Conservation (phyloP, 2,888 invertebrate species). For the Tricholauxania praeusta region DNA sequence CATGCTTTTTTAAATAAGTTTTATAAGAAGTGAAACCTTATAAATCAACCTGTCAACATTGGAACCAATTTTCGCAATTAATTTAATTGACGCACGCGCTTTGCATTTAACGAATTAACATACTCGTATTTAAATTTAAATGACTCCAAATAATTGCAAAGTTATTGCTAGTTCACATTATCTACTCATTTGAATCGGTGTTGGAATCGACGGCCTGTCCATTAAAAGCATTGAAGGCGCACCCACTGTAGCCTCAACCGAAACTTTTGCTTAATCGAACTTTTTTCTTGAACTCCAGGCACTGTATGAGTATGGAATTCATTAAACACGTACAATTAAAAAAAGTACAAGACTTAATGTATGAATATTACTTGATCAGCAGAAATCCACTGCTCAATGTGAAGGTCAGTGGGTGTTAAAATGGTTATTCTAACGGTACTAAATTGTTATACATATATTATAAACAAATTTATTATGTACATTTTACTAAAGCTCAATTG, state of each 20-base stretch:
- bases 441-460: no score
- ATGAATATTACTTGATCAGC: no score
- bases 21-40: not conserved
- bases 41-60: conserved; percentile 23
- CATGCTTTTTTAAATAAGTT: no score
- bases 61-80: conserved; percentile 31
- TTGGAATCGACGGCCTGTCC: conserved; percentile 2
- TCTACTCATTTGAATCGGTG: not conserved
- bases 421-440: no score
- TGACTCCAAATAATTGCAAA: conserved; percentile 23
- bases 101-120: conserved; percentile 20
- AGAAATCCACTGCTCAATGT: no score
- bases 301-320: not conserved
- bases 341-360: no score
- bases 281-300: conserved; percentile 8
- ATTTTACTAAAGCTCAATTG: no score
- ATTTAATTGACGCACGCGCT: conserved; percentile 32
- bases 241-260: conserved; percentile 6
- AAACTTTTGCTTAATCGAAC: not conserved
- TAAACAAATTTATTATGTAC: no score
- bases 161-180: not conserved
- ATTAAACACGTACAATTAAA: not conserved
- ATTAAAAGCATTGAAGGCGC: conserved; percentile 11
- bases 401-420: no score
- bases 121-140: conserved; percentile 25